Evolutionary conservation across 2,797 vertebrate species (phyloP).

Genomic region (Phoeniculus purpureus): DNA sequence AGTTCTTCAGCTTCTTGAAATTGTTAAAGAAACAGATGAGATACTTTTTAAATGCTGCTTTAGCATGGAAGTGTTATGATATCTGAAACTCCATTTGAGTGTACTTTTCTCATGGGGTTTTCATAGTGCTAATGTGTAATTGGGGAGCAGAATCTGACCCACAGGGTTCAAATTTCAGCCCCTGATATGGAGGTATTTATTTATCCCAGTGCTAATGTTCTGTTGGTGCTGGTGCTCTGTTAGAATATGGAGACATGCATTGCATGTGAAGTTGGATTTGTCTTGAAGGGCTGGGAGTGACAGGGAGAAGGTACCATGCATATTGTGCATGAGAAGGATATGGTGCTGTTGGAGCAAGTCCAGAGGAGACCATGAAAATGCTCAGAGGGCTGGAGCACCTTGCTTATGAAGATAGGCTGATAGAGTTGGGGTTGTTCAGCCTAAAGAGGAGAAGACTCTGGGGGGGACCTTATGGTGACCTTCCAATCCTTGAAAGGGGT

Average conservation of each 20-base stretch:
- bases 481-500: too few relatives aligned
- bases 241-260: neutral
- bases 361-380: too few relatives aligned
- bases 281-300: neutral
- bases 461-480: too few relatives aligned
- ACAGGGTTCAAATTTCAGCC: neutral
- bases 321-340: too few relatives aligned
- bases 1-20: neutral
- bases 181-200: neutral
- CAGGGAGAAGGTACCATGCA: neutral
- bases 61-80: neutral
- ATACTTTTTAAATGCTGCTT: neutral
- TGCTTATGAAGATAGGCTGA: too few relatives aligned
- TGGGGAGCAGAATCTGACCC: neutral
- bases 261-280: neutral
- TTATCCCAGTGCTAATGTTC: neutral
- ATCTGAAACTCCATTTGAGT: neutral
- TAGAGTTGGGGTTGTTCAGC: too few relatives aligned
- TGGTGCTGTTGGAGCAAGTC: too few relatives aligned
- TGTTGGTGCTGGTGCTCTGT: neutral
- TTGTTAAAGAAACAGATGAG: neutral
- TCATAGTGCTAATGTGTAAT: neutral
- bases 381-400: too few relatives aligned
- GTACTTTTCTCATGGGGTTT: neutral
- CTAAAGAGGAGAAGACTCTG: too few relatives aligned